Evolutionary conservation across 2,113 vertebrate genomes (phyloP).

Genomic region (Lepus americanus): DNA sequence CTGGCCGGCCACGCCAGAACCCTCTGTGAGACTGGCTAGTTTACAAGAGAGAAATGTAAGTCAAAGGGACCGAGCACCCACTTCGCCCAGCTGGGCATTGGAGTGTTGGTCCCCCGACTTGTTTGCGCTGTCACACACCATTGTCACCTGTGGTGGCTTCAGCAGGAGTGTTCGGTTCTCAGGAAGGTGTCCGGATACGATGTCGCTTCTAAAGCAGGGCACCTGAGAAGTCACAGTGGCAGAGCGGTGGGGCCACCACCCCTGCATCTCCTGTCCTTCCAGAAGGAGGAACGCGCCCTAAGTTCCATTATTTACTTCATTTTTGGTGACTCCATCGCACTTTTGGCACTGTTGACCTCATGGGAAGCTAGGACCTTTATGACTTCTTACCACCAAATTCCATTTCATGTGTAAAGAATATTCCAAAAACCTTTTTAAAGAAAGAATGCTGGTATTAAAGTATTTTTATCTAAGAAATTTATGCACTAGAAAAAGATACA

Average conservation of each 20-base stretch:
- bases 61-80: conserved; percentile 2
- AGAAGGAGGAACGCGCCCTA: background rate
- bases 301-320: background rate
- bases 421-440: background rate
- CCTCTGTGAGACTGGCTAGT: conserved; percentile 19
- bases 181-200: background rate
- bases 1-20: background rate
- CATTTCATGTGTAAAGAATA: background rate
- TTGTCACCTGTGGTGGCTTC: background rate
- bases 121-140: background rate
- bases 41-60: conserved; percentile 41
- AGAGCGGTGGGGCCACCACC: background rate
- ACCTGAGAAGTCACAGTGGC: background rate
- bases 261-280: background rate
- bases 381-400: background rate
- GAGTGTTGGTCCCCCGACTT: background rate
- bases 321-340: background rate
- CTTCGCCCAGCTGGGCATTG: background rate
- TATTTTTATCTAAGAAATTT: too few species aligned
- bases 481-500: too few species aligned
- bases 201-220: background rate
- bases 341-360: background rate
- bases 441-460: too few species aligned
- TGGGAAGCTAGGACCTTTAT: background rate
- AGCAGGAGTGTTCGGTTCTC: background rate